These are phyloP conservation scores for Mesembrinibis cayennensis DNA, from an alignment of 2,113 vertebrate species.

Conservation along the genomic window DNA sequence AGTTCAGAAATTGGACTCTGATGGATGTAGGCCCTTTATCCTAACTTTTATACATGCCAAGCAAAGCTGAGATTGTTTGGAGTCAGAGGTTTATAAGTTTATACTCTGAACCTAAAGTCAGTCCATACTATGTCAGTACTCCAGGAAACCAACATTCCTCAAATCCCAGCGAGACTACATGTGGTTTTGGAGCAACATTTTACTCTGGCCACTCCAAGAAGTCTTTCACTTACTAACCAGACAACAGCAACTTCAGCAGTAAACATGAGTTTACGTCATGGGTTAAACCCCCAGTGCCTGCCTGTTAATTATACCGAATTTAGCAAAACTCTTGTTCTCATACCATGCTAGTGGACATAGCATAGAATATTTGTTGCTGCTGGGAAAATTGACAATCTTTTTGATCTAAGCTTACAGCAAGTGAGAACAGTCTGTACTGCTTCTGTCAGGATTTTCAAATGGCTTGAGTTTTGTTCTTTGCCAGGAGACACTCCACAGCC, in stretches of 20 bases:
- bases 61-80: background rate
- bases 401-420: background rate
- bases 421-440: background rate
- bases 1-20: background rate
- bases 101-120: background rate
- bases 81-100: background rate
- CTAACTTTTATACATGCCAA: background rate
- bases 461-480: background rate
- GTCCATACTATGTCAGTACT: background rate
- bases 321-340: background rate
- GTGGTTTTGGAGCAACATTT: background rate
- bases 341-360: background rate
- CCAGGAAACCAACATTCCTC: conserved; percentile 40
- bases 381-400: background rate
- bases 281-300: background rate
- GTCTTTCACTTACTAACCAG: conserved; percentile 11
- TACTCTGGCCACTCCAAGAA: background rate
- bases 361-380: background rate
- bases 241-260: background rate
- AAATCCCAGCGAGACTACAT: background rate
- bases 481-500: background rate
- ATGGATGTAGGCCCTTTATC: background rate
- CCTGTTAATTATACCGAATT: background rate
- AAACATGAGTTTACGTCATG: background rate
- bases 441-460: background rate